phyloP scores from a whole-genome alignment of 2,797 vertebrate genomes.

The Podargus strigoides region DNA sequence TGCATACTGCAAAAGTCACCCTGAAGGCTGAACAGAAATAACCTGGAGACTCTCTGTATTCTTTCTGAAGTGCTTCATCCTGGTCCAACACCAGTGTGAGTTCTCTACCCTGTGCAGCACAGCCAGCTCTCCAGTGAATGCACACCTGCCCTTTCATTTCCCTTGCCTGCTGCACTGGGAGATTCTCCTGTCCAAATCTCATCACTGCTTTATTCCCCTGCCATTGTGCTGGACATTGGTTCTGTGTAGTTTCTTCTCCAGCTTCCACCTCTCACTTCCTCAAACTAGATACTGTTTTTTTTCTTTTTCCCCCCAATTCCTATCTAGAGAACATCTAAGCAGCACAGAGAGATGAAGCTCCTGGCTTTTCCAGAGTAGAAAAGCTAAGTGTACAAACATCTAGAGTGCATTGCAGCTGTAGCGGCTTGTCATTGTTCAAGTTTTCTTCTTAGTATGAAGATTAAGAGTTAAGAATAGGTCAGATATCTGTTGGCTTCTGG shows the following conservation, averaged over 20 bases:
- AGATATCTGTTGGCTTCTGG: not conserved
- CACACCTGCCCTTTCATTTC: not conserved
- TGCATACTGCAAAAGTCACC: not conserved
- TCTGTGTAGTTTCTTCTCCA: not conserved
- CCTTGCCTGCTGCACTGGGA: not conserved
- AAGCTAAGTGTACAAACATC: not conserved
- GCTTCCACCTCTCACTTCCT: not conserved
- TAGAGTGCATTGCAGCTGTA: not conserved
- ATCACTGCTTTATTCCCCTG: not conserved
- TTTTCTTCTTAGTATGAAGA: not conserved
- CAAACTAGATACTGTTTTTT: not conserved
- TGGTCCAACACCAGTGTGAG: not conserved
- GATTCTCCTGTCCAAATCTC: not conserved
- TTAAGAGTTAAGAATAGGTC: not conserved
- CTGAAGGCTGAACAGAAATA: not conserved
- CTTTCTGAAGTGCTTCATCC: not conserved
- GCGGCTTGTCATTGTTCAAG: not conserved
- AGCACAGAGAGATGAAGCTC: not conserved
- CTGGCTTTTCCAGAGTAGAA: not conserved
- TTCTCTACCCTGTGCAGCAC: not conserved
- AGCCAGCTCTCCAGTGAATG: not conserved
- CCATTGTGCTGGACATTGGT: not conserved
- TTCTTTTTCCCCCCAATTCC: accelerated
- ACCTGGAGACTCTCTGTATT: not conserved
- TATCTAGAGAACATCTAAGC: not conserved